Evolutionary conservation across 2,113 vertebrate species (phyloP).

Genomic region (Athene cunicularia): DNA sequence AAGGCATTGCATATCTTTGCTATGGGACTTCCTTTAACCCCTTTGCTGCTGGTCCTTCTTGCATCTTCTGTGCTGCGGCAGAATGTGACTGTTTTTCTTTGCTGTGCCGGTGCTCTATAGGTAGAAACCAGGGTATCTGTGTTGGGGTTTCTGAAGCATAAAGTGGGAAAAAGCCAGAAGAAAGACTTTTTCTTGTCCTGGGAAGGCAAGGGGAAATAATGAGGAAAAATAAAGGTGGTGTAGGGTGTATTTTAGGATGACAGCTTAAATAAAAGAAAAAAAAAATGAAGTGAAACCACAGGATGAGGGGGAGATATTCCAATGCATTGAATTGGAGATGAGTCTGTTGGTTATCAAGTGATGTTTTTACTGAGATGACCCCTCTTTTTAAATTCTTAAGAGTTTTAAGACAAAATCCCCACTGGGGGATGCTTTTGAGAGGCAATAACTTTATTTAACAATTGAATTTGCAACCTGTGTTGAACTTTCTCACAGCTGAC

Average conservation of each 20-base stretch:
- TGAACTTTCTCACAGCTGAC: neutral
- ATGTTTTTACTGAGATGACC: neutral
- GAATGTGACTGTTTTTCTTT: constrained; percentile 67
- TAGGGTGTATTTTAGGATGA: neutral
- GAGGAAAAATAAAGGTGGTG: constrained; percentile 32
- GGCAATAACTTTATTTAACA: neutral
- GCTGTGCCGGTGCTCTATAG: constrained; percentile 43
- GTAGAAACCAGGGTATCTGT: constrained; percentile 62
- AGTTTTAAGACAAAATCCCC: neutral
- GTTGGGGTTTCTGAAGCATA: constrained; percentile 73
- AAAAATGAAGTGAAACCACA: neutral
- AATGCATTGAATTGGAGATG: neutral
- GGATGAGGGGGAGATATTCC: neutral
- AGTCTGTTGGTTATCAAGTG: neutral
- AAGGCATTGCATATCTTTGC: constrained; percentile 70
- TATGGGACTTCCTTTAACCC: constrained; percentile 63
- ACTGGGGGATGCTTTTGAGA: neutral
- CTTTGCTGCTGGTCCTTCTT: constrained; percentile 61
- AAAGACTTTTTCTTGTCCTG: constrained; percentile 77
- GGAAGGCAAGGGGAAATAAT: constrained; percentile 72
- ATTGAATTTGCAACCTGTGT: neutral
- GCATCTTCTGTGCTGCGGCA: constrained; percentile 61
- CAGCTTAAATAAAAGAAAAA: neutral
- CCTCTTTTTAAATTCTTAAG: neutral
- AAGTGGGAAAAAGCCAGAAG: constrained; percentile 75